Conservation (phyloP, 2,113 vertebrate genomes). For the Pyrgilauda ruficollis region DNA sequence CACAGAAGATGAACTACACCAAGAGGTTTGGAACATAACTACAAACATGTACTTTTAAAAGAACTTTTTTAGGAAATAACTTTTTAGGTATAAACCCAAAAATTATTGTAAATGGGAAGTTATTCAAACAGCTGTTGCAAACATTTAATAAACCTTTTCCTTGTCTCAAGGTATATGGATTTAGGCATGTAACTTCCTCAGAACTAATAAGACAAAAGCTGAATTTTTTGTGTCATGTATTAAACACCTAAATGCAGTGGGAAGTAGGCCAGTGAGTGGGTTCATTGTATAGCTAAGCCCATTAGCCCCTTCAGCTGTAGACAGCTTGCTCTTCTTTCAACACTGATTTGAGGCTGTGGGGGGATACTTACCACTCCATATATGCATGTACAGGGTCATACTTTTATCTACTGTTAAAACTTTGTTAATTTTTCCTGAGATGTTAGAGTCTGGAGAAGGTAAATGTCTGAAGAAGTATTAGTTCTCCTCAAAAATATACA, state of each 20-base stretch:
- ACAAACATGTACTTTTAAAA: background rate
- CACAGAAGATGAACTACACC: slow-evolving; percentile 90
- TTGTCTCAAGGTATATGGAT: background rate
- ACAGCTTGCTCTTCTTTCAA: background rate
- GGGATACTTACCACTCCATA: background rate
- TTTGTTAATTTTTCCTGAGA: background rate
- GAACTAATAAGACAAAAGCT: background rate
- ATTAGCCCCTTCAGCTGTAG: background rate
- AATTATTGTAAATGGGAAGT: background rate
- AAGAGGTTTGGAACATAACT: slow-evolving; percentile 80
- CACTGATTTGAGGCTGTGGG: background rate
- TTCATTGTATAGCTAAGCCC: background rate
- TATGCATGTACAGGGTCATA: background rate
- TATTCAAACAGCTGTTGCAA: background rate
- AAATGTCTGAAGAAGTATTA: background rate
- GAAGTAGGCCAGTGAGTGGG: background rate
- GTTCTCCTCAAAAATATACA: background rate
- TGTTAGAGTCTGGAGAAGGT: background rate
- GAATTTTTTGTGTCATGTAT: background rate
- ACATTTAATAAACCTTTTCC: background rate
- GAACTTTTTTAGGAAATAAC: background rate
- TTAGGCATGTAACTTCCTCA: background rate
- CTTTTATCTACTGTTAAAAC: background rate
- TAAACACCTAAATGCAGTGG: background rate
- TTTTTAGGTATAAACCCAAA: background rate